phyloP scores from a whole-genome alignment of 2,113 vertebrate genomes.

The Campylomormyrus tamandua region DNA sequence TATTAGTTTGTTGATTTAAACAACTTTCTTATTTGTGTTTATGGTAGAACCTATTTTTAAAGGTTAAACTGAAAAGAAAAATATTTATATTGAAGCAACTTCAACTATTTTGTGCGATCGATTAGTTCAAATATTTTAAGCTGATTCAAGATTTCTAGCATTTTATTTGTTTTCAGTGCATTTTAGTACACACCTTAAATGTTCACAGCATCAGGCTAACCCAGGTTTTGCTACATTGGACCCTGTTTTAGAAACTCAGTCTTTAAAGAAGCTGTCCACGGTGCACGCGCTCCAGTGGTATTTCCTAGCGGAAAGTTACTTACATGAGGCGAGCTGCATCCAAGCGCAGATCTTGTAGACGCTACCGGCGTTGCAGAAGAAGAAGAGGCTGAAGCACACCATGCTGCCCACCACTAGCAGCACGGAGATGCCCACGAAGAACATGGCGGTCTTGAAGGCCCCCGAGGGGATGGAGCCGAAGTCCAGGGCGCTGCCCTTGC shows the following conservation, averaged over 20 bases:
- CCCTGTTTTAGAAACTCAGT: neutral
- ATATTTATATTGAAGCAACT: neutral
- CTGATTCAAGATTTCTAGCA: neutral
- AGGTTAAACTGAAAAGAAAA: neutral
- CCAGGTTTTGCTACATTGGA: neutral
- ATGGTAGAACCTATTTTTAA: neutral
- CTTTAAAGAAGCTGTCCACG: neutral
- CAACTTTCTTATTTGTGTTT: neutral
- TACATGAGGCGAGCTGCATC: constrained; percentile 95
- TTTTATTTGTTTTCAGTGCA: neutral
- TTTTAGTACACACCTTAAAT: neutral
- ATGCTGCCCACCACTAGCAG: constrained; percentile 89
- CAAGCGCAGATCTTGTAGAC: constrained; percentile 97
- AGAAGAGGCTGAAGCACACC: constrained; percentile 90
- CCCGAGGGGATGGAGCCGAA: constrained; percentile 92
- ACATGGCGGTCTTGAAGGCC: constrained; percentile 96
- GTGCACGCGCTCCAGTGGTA: neutral
- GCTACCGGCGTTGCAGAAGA: constrained; percentile 90
- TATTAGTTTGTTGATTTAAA: neutral
- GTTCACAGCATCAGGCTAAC: neutral
- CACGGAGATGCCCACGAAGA: constrained; percentile 90
- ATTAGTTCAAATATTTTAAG: neutral
- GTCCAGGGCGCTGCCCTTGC: constrained; percentile 89
- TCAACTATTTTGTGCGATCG: neutral
- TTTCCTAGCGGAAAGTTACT: constrained; percentile 35